Evolutionary conservation across 2,888 invertebrate species (phyloP), one percentile per base, ranked within the genome.

Genomic region (Diadromus collaris): DNA sequence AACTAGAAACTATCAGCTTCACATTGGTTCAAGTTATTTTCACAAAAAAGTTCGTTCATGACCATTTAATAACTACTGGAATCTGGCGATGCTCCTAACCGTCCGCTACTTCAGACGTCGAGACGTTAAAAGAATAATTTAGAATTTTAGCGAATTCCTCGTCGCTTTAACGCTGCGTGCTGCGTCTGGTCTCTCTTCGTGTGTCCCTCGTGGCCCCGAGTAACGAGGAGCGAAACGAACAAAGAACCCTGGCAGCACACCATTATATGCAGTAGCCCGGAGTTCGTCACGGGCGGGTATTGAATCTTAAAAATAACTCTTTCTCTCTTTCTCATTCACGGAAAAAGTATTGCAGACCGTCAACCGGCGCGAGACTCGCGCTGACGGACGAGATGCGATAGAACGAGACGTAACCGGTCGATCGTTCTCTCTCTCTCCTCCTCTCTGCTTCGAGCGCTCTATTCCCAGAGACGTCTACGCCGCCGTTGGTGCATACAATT

Each of bases 221-320:
- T 76, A 64, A 63, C 73, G 69, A 74, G 65, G 60, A 73, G 78
- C 38, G 68, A 72, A 72, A 61, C 72, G 56, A 67, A 78, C 78
- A 78, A 78, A 78, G 74, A 56, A 64, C 67, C 54, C 54, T 46
- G 29, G 54, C 67, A 54, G 44, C 41, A 61, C 63, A 68, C 58
- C 16, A 13, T 48, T 38, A 21, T 44, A 19, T 34, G 60, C 65
- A 51, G 64, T 48, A 60, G 46, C 13, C 51, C 65, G 60, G 27
- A 67, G 65, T 67, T 74, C 48, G 67, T 74, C 60, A 67, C 73
- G 73, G 73, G 78, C 73, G 78, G 58, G 56, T 69, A 60, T 73
- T 65, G 64, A 69, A 69, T 74, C 70, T 74, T 74, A 78, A 78
- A 78, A 78, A 78, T 78, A 75, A 74, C 74, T 78, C 74, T 78